Percentiles rank a stretch among this genome's conserved stretches.
phyloP scores from a whole-genome alignment of 2,888 invertebrate species.

The Byasa hedistus region DNA sequence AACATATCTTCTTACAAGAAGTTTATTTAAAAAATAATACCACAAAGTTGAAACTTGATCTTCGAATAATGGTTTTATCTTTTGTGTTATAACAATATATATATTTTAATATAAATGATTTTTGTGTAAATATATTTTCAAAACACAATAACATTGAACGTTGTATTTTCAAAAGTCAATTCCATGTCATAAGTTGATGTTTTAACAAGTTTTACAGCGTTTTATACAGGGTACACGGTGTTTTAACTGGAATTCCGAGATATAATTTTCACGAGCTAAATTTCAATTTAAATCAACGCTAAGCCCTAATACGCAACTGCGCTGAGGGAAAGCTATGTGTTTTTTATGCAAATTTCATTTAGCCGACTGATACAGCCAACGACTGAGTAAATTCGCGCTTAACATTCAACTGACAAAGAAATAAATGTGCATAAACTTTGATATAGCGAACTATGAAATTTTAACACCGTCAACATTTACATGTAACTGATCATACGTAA shows the following conservation, averaged over 20 bases:
- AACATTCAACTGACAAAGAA: conserved; percentile 76
- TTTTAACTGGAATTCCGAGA: conserved; percentile 9
- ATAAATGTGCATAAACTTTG: conserved; percentile 63
- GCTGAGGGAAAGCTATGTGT: conserved; percentile 48
- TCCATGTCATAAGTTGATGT: neutral
- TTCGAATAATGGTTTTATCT: no score
- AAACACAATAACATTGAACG: no score
- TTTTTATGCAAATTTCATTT: conserved; percentile 75
- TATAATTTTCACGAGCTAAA: conserved; percentile 25
- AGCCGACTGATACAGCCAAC: conserved; percentile 65
- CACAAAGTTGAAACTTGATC: no score
- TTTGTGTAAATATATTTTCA: neutral
- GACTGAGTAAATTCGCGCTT: conserved; percentile 69
- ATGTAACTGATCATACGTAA: conserved; percentile 3
- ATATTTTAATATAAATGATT: neutral
- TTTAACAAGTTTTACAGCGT: neutral
- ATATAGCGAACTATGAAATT: conserved; percentile 55
- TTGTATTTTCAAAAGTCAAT: no score
- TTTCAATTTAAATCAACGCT: conserved; percentile 34
- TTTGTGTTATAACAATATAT: no score
- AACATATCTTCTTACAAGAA: no score
- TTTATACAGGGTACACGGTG: neutral
- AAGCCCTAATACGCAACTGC: conserved; percentile 37
- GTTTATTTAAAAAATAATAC: no score
- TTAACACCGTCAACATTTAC: conserved; percentile 30